A percentile compares a stretch with the other conserved stretches of the same genome.
phyloP scores from a whole-genome alignment of 1,140 invertebrate species.

The Aethina tumida region DNA sequence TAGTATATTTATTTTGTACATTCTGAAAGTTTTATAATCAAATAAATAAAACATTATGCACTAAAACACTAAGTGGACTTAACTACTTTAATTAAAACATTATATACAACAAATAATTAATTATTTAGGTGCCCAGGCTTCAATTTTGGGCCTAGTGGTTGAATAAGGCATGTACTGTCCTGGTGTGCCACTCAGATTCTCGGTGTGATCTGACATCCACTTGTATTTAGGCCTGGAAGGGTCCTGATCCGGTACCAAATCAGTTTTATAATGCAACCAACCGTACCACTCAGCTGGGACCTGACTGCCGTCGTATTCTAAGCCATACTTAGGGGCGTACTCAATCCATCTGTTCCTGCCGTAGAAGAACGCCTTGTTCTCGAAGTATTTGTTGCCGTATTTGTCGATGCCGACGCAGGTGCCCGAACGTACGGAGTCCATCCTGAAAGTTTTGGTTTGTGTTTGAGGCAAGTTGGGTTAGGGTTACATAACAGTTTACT shows the following conservation, averaged over 20 bases:
- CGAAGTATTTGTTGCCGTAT: conserved; percentile 94
- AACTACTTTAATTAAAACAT: too few species aligned
- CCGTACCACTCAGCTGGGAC: conserved; percentile 85
- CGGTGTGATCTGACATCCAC: conserved; percentile 77
- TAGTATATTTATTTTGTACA: too few species aligned
- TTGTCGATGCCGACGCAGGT: conserved; percentile 85
- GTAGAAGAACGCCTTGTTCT: conserved; percentile 84
- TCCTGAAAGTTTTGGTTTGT: conserved; percentile 48
- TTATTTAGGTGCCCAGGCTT: conserved; percentile 66
- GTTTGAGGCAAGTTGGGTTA: conserved; percentile 1
- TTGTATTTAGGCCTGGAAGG: conserved; percentile 63
- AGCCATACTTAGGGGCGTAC: conserved; percentile 60
- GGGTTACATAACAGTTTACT: conserved; percentile 34
- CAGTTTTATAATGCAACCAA: conserved; percentile 79
- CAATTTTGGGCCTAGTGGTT: conserved; percentile 74
- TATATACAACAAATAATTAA: too few species aligned
- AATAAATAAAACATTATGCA: too few species aligned
- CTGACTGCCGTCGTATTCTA: conserved; percentile 93
- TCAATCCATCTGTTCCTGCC: conserved; percentile 91
- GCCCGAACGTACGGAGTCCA: conserved; percentile 81
- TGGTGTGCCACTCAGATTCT: conserved; percentile 74
- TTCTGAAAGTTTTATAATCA: too few species aligned
- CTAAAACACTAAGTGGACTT: too few species aligned
- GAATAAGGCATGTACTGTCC: conserved; percentile 80
- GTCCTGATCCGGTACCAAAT: conserved; percentile 63